phyloP scores from a whole-genome alignment of 1,140 invertebrate genomes.

The Diachasmimorpha longicaudata region DNA sequence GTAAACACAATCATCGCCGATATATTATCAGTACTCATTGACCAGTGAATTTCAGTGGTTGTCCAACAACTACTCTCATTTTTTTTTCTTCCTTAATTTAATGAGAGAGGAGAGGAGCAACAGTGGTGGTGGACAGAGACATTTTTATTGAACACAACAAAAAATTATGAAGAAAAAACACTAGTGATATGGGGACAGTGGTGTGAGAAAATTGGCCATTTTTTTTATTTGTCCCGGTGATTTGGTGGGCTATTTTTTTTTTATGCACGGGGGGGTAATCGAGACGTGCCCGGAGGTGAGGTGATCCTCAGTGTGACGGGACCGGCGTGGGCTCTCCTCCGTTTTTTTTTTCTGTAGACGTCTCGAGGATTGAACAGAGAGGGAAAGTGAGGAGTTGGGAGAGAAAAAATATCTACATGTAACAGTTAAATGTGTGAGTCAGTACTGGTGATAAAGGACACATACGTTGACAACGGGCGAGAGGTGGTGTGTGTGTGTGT shows the following conservation, averaged over 20 bases:
- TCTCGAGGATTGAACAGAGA: background rate
- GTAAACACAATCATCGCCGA: background rate
- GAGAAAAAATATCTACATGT: background rate
- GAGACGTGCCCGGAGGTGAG: conserved; percentile 9
- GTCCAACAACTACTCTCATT: background rate
- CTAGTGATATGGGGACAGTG: background rate
- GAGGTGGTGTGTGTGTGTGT: background rate
- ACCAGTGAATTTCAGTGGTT: background rate
- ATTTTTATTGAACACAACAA: background rate
- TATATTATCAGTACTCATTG: background rate
- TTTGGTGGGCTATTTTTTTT: background rate
- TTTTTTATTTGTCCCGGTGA: background rate
- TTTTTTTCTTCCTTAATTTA: conserved; percentile 23
- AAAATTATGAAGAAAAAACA: background rate
- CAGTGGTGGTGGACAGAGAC: conserved; percentile 9
- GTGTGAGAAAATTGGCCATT: background rate
- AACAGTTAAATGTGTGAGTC: background rate
- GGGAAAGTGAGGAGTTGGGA: background rate
- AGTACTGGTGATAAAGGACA: background rate
- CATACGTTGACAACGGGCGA: background rate
- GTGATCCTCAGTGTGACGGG: conserved; percentile 2
- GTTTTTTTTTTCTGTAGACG: background rate
- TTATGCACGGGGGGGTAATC: background rate
- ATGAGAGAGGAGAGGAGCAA: background rate
- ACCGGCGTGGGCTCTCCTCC: conserved; percentile 9